Conservation (phyloP, 2,888 invertebrate genomes). For the Cistogaster globosa region DNA sequence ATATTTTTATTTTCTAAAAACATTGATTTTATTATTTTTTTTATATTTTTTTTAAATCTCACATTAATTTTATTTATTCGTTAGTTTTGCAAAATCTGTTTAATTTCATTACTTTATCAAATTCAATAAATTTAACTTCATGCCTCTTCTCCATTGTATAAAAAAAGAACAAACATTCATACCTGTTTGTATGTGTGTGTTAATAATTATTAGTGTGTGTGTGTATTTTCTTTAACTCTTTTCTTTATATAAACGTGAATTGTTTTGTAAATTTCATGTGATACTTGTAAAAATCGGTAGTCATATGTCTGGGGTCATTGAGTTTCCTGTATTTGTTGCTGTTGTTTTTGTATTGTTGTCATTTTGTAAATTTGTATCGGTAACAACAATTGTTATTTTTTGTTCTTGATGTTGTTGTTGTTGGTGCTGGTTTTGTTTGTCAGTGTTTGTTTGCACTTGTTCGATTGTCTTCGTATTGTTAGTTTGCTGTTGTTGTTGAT, state of each 20-base stretch:
- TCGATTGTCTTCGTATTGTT: slow-evolving; percentile 78
- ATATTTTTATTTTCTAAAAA: slow-evolving; percentile 40
- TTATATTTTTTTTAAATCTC: background rate
- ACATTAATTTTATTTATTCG: slow-evolving; percentile 14
- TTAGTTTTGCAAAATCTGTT: slow-evolving; percentile 9
- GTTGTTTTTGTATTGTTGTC: slow-evolving; percentile 58
- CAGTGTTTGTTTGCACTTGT: slow-evolving; percentile 76
- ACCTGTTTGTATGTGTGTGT: background rate
- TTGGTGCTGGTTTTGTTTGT: slow-evolving; percentile 41
- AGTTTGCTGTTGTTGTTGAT: slow-evolving; percentile 63
- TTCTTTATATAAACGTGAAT: slow-evolving; percentile 71
- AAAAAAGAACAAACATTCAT: background rate
- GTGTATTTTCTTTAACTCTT: slow-evolving; percentile 70
- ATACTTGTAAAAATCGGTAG: slow-evolving; percentile 82
- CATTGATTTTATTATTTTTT: slow-evolving; percentile 24
- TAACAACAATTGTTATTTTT: slow-evolving; percentile 70
- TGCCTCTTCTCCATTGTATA: background rate
- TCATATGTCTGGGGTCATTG: slow-evolving; percentile 79
- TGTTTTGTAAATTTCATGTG: slow-evolving; percentile 79
- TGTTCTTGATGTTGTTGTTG: slow-evolving; percentile 74
- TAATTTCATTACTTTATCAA: background rate
- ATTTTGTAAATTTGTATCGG: slow-evolving; percentile 64
- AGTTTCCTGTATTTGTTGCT: slow-evolving; percentile 70
- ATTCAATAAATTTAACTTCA: slow-evolving; percentile 1
- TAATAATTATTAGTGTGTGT: background rate